Conservation (phyloP, 2,797 vertebrate genomes). For the Poeciliopsis turneri region DNA sequence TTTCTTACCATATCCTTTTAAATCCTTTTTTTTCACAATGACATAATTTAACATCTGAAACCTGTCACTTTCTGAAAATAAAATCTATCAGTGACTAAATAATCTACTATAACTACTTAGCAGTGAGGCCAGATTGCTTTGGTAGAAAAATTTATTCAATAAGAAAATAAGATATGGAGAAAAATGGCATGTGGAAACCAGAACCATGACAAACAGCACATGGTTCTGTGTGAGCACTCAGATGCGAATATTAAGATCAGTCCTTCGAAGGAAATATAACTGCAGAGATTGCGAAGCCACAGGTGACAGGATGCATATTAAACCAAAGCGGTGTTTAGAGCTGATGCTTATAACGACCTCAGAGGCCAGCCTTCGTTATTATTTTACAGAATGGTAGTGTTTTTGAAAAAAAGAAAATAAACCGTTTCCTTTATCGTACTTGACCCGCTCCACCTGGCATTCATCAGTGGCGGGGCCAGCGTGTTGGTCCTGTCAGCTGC, state of each 20-base stretch:
- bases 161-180: neutral
- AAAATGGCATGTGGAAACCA: neutral
- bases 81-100: neutral
- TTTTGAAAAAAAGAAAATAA: conserved; percentile 81
- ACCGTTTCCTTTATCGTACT: conserved; percentile 74
- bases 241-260: conserved; percentile 24
- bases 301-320: conserved; percentile 25
- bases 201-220: neutral
- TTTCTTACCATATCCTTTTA: neutral
- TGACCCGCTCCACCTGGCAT: conserved; percentile 82
- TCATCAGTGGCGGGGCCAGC: conserved; percentile 78
- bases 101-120: neutral
- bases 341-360: conserved; percentile 71
- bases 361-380: conserved; percentile 20
- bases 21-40: neutral
- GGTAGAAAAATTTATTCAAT: neutral
- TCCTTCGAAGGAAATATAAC: conserved; percentile 17
- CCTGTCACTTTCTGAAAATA: neutral
- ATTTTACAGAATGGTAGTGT: conserved; percentile 4
- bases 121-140: neutral
- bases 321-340: conserved; percentile 45
- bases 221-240: neutral
- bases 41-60: neutral
- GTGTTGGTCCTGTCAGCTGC: conserved; percentile 78
- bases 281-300: conserved; percentile 19